Evolutionary conservation across 2,888 invertebrate genomes (phyloP), one percentile per base, ranked within the genome.

Genomic region (Macrophya annulata): DNA sequence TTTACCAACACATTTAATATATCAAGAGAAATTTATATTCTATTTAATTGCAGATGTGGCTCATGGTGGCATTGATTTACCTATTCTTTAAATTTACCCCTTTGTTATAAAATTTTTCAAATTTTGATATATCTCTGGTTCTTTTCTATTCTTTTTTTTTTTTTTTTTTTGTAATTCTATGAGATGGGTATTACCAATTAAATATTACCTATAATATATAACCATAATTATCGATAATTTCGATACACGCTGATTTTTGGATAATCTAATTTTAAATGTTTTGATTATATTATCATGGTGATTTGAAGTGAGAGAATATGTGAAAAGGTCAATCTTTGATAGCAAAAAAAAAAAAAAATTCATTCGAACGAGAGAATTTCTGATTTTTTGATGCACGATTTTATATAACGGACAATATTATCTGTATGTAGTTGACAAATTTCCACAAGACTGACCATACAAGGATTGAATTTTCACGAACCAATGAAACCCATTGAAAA

Each of bases 281-380:
- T 12, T 25, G 0, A 25, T 25, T 62, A 25, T 25, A 25, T 12
- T 25, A 25, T 12, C 62, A 10, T 62, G 25, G 25, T 25, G 21
- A 59, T 59, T 17, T 17, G 17, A 17, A 51, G 48, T 48, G 48
- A 59, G 6, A 62, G 21, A 10, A 59, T 31, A 31, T 62, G 10
- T 21, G 6, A 4, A n/a, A 62, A 25, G 21, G 10, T n/a, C 4
- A n/a, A 62, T 62, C 25, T 62, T 62, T 25, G 48, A 48, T 12
- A 48, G 4, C 1, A 48, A 4, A 48, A 1, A 48, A 48, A 48
- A 31, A 31, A 31, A 51, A 62, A 74, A 81, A 81, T 81, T 37
- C 59, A 68, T 79, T 68, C 43, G 43, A 15, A 65, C n/a, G 82
- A 84, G 84, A 85, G 85, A 85, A 81, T 85, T 85, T 85, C 84